Evolutionary conservation across 2,113 vertebrate genomes (phyloP), one percentile per base, ranked within the genome.

Genomic region (Dipodomys stephensi): DNA sequence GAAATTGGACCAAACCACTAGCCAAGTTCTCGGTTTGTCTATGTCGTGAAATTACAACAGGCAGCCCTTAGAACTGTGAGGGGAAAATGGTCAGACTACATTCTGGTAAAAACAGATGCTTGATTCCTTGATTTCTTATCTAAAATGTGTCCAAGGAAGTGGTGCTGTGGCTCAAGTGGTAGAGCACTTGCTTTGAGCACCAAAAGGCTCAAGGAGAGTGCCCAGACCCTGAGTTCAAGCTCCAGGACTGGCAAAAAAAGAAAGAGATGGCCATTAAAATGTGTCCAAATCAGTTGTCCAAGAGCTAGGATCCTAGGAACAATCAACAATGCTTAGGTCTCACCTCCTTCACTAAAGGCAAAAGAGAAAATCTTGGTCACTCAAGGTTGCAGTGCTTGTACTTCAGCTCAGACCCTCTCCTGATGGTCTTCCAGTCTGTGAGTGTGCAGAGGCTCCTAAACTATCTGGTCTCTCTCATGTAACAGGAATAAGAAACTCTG

Each of bases 1-100:
- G 99, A 99, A 98, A 98, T 98, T 97, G 99, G 99, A 65, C 99
- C 99, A 0, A 99, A 99, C 87, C 99, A 99, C 91, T 99, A 99
- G 99, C 98, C 99, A 1, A 98, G 97, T 44, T 99, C 99, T 64
- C 98, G 99, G 11, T 99, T 99, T 97, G 98, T 98, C 57, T 99
- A 99, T 0, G 98, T 99, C 96, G 99, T 99, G 99, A 99, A 99
- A 93, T 98, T 99, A 49, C 98, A 99, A 1, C 99, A 99, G 97
- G 99, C 99, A 7, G 99, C 99, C 4, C 98, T 99, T 95, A 98
- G 98, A 13, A 97, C 99, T 2, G 99, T 99, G 18, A 98, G 98
- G 87, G 99, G 99, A 77, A 99, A 98, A 94, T 99, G 99, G 99
- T 99, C 99, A 65, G 99, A 99, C 97, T 99, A 99, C 93, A 98